Conservation (phyloP, 2,888 invertebrate genomes). For the Acleris cristana region DNA sequence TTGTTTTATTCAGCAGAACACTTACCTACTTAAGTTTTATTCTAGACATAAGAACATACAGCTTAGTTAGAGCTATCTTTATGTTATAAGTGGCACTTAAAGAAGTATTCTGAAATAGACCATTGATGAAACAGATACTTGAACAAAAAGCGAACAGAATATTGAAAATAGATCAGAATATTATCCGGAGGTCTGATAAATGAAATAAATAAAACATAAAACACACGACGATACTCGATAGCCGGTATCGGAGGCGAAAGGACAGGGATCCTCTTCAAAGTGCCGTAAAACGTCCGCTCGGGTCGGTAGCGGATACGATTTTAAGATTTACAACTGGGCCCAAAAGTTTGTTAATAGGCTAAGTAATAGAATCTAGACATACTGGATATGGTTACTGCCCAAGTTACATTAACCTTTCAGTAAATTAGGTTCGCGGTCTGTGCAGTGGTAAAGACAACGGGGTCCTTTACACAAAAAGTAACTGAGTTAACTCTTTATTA, state of each 20-base stretch:
- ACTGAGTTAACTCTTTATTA: too few species aligned
- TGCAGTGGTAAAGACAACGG: too few species aligned
- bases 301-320: slow-evolving; percentile 53
- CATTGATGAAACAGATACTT: background rate
- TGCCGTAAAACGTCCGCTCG: slow-evolving; percentile 55
- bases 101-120: background rate
- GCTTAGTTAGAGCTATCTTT: too few species aligned
- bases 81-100: background rate
- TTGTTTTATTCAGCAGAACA: too few species aligned
- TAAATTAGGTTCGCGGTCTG: too few species aligned
- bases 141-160: background rate
- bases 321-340: slow-evolving; percentile 59
- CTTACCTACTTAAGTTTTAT: too few species aligned
- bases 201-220: slow-evolving; percentile 39
- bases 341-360: slow-evolving; percentile 48
- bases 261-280: slow-evolving; percentile 51
- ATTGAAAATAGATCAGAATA: slow-evolving; percentile 12
- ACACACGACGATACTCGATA: slow-evolving; percentile 32
- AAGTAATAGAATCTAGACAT: slow-evolving; percentile 11
- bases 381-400: background rate
- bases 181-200: slow-evolving; percentile 9
- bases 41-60: too few species aligned
- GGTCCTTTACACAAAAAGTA: too few species aligned
- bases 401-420: background rate
- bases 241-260: slow-evolving; percentile 43